Evolutionary conservation across 2,888 invertebrate species (phyloP), one percentile per base, ranked within the genome.

Genomic region (Trissolcus brochymenae): DNA sequence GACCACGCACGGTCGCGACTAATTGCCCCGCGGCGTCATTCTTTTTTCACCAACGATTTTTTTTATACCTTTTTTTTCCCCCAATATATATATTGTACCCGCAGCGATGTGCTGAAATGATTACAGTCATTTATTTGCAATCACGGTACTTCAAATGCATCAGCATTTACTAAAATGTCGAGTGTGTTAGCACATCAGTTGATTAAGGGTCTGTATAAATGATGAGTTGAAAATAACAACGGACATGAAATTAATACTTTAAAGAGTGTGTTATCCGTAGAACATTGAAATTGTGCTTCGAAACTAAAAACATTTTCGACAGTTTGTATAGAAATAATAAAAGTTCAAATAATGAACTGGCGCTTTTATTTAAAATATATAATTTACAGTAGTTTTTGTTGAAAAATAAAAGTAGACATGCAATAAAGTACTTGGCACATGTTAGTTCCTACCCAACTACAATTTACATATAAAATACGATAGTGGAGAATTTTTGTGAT

Each of bases 1-100:
- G 82, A 79, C 71, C 79, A 64, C 71, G 79, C 79, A 73, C 78
- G 56, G 35, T 66, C 41, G 50, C 65, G 65, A 56, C 65, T 65
- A 65, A 65, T 65, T 65, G 55, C 65, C 65, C 14, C 11, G 14
- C 6, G 14, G 46, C n/a, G 16, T 16, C n/a, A 46, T 46, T 46
- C 16, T 46, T 46, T 46, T 16, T n/a, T 43, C 43, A 14, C 13
- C 43, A 43, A 1, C 25, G 25, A 6, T 29, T 29, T 29, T 35
- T 11, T 35, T 35, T 35, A 7, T 35, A 4, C 11, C 35, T 35
- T 4, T 46, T 11, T n/a, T 7, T 46, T 14, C 43, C 11, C 13
- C 1, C n/a, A n/a, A n/a, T n/a, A 43, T 46, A 14, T 16, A 46
- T 16, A 46, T 16, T 35, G n/a, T 46, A 16, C 46, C 19, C 16